Evolutionary conservation across 2,113 vertebrate species (phyloP), one percentile per base, ranked within the genome.

Genomic region (Brachyhypopomus gauderio): DNA sequence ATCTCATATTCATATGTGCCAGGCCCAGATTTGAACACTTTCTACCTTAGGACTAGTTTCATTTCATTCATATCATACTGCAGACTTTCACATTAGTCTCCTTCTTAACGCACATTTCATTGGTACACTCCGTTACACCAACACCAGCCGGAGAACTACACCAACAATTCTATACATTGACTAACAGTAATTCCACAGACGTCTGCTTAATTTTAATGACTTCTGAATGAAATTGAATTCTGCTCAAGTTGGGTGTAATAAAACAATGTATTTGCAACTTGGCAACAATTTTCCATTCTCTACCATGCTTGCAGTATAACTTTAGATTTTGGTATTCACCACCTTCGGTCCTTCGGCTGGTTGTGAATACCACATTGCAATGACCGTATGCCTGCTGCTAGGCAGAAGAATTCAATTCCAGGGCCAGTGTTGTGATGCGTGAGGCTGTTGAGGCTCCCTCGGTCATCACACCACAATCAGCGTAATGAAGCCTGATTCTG

Each of bases 341-440:
- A 62, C 77, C 75, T 73, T 62, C 45, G 55, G 72, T 84, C 59
- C 64, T 72, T 77, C 77, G 59, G 64, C 27, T 70, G 58, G 75
- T 67, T 79, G 56, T 63, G 30, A 19, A 72, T 48, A 38, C 38
- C 75, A 72, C 74, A 82, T 79, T 78, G 74, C 80, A 58, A 72
- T 75, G 66, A 62, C 72, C 85, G 52, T 73, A 67, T 55, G 38
- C 76, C 74, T 74, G 64, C 74, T 75, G 78, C 67, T 80, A 82
- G 27, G 55, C 75, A 82, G 69, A 81, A 48, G 62, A 83, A 85
- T 85, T 81, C 66, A 85, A 85, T 85, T 83, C 72, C 71, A 76
- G 45, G 45, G 41, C 62, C n/a, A 12, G 56, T 67, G 41, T 67
- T 63, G 69, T 67, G 27, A 66, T 72, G 69, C n/a, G 69, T 77